These are phyloP conservation scores for Butorides virescens DNA, from an alignment of 2,113 vertebrate genomes.

Conservation along the genomic window DNA sequence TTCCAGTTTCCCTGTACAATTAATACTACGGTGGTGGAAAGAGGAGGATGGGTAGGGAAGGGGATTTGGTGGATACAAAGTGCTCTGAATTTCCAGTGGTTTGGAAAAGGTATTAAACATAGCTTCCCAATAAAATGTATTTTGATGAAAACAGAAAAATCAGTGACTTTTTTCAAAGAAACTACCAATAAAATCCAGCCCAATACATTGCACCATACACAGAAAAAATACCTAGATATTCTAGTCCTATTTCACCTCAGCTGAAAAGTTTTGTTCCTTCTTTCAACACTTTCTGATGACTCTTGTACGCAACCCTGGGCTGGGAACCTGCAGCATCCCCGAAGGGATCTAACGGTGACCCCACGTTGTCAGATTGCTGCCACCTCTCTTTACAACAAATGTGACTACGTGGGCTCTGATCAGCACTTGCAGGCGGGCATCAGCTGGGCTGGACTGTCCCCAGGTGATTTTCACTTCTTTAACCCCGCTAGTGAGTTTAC, in stretches of 20 bases:
- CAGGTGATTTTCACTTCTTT: neutral
- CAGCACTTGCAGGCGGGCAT: neutral
- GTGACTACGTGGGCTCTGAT: too few relatives aligned
- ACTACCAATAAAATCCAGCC: neutral
- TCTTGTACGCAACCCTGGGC: neutral
- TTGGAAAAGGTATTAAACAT: neutral
- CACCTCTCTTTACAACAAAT: neutral
- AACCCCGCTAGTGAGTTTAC: neutral
- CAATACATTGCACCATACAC: neutral
- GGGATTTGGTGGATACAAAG: neutral
- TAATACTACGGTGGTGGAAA: fast-evolving
- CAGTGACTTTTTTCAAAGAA: neutral
- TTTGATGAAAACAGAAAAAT: neutral
- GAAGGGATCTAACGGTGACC: neutral
- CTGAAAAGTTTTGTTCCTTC: neutral
- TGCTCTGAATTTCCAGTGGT: neutral
- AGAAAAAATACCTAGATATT: neutral
- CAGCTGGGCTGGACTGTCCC: neutral
- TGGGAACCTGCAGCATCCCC: neutral
- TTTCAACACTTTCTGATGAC: neutral
- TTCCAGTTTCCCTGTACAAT: neutral
- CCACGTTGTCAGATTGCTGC: fast-evolving
- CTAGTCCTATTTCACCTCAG: neutral
- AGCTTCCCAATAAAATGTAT: neutral
- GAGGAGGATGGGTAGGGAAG: neutral